Conservation (phyloP, 2,888 invertebrate species). For the Sminthurinus aureus region DNA sequence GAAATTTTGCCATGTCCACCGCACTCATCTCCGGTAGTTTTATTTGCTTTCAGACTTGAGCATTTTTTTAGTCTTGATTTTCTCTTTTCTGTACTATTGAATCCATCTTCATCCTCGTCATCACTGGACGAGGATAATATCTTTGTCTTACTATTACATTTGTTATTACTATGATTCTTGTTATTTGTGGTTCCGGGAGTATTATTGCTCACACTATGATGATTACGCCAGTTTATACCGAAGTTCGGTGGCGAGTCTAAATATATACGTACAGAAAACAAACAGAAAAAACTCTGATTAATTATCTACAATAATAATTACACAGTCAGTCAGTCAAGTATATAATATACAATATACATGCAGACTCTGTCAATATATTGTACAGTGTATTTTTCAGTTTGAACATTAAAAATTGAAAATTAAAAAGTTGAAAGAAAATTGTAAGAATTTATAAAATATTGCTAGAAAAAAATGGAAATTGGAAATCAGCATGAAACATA, state of each 20-base stretch:
- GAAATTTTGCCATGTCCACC: conserved; percentile 61
- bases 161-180: conserved; percentile 13
- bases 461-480: too few species aligned
- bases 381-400: too few species aligned
- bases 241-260: conserved; percentile 36
- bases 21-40: conserved; percentile 2
- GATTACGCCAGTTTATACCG: conserved; percentile 36
- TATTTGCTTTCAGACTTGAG: conserved; percentile 38
- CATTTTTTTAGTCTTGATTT: conserved; percentile 41
- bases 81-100: conserved; percentile 29
- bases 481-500: too few species aligned
- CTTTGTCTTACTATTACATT: conserved; percentile 11
- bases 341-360: too few species aligned
- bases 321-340: too few species aligned
- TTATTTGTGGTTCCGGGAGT: not conserved
- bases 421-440: too few species aligned
- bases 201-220: conserved; percentile 13
- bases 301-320: too few species aligned
- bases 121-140: conserved; percentile 24
- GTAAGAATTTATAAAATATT: too few species aligned
- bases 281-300: not conserved
- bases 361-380: too few species aligned
- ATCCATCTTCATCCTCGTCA: conserved; percentile 31
- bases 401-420: too few species aligned
- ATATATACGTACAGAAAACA: not conserved